Evolutionary conservation across 2,113 vertebrate genomes (phyloP).

Genomic region (Miniopterus natalensis): DNA sequence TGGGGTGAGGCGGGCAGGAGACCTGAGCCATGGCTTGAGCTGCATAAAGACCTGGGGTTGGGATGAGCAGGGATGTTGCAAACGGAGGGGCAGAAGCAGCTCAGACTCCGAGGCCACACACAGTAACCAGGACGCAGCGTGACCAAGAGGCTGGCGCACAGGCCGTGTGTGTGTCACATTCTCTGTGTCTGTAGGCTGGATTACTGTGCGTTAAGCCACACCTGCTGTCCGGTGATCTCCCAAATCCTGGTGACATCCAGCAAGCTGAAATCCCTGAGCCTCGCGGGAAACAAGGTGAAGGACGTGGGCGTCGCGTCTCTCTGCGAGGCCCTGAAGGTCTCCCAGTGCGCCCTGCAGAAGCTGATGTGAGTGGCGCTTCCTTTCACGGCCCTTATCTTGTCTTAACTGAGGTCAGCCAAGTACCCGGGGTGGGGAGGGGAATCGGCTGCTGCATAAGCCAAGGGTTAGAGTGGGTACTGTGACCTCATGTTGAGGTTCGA

Average conservation of each 20-base stretch:
- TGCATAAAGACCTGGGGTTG: no score
- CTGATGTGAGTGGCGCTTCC: slow-evolving; percentile 1
- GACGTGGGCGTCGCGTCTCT: neutral
- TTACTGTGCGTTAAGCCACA: neutral
- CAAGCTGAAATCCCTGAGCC: slow-evolving; percentile 55
- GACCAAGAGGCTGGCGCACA: no score
- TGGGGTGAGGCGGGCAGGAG: accelerated
- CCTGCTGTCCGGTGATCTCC: neutral
- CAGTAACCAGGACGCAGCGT: no score
- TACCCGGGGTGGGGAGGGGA: no score
- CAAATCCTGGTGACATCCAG: neutral
- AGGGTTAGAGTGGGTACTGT: neutral
- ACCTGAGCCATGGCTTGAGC: neutral
- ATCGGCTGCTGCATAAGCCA: accelerated
- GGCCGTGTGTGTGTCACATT: accelerated
- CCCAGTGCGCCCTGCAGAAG: neutral
- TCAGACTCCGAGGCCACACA: neutral
- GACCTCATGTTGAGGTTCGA: no score
- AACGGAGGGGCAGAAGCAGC: neutral
- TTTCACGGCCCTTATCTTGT: neutral
- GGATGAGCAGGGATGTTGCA: neutral
- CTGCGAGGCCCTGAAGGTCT: neutral
- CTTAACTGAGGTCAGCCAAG: no score
- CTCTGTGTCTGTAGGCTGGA: slow-evolving; percentile 59
- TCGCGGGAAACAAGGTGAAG: neutral